Evolutionary conservation across 35 echinoderm and acorn worm genomes (phyloP).

Genomic region (Diadema setosum): DNA sequence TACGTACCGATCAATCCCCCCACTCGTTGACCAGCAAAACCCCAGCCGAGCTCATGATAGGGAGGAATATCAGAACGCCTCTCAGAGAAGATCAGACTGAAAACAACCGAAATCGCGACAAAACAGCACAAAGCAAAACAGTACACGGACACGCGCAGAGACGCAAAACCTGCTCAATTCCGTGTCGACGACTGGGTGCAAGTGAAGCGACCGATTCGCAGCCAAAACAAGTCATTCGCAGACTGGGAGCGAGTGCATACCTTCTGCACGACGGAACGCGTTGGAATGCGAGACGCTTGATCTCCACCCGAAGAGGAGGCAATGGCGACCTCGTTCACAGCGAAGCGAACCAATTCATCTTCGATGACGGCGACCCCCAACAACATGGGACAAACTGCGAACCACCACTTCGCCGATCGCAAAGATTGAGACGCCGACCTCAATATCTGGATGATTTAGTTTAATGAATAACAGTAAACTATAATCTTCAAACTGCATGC

Average conservation of each 20-base stretch:
- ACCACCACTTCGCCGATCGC: no score
- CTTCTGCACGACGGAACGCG: no score
- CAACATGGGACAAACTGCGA: no score
- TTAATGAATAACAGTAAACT: no score
- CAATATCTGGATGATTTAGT: no score
- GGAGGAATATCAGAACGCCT: not conserved
- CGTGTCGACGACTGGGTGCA: not conserved
- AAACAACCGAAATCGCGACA: not conserved
- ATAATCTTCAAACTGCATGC: no score
- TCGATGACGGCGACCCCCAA: no score
- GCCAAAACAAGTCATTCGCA: not conserved
- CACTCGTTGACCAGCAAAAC: not conserved
- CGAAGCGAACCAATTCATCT: no score
- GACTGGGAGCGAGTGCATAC: not conserved
- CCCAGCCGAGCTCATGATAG: not conserved
- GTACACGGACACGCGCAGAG: not conserved
- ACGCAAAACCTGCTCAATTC: not conserved
- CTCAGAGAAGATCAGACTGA: not conserved
- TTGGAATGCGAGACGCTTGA: no score
- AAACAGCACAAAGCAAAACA: not conserved
- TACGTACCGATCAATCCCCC: not conserved
- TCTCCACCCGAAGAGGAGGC: no score
- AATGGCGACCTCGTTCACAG: no score
- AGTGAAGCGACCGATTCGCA: not conserved
- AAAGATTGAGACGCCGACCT: no score